Evolutionary conservation across 2,888 invertebrate genomes (phyloP).

Genomic region (Latheticus oryzae): DNA sequence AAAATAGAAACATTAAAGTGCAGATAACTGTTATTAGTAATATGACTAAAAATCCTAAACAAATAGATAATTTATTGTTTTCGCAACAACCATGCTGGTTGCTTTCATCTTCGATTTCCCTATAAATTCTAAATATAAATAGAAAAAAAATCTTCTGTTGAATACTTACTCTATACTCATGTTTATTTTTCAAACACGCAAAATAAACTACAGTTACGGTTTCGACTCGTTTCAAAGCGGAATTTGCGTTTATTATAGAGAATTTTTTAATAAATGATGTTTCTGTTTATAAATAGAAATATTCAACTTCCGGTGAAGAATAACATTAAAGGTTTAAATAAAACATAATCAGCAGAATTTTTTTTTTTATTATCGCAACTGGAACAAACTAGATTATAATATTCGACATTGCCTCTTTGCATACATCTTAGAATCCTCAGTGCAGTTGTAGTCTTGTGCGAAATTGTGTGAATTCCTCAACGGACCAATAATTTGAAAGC

Average conservation of each 20-base stretch:
- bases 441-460: slow-evolving; percentile 42
- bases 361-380: slow-evolving; percentile 29
- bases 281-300: not conserved
- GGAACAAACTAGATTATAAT: slow-evolving; percentile 6
- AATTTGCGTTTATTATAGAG: slow-evolving; percentile 9
- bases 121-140: not conserved
- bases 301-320: too few relatives aligned
- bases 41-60: too few relatives aligned
- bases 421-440: slow-evolving; percentile 42
- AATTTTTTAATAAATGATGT: slow-evolving; percentile 31
- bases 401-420: slow-evolving; percentile 43
- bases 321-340: too few relatives aligned
- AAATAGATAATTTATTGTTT: slow-evolving; percentile 17
- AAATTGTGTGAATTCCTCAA: slow-evolving; percentile 44
- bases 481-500: slow-evolving; percentile 41
- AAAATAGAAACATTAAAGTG: not conserved
- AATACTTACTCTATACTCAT: slow-evolving; percentile 29
- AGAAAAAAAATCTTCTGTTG: not conserved
- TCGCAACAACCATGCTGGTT: slow-evolving; percentile 6
- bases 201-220: not conserved
- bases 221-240: slow-evolving; percentile 4
- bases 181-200: slow-evolving; percentile 16
- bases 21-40: not conserved
- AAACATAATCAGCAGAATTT: too few relatives aligned
- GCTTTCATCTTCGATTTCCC: not conserved